Evolutionary conservation across 2,113 vertebrate genomes (phyloP).

Genomic region (Chiloscyllium plagiosum): DNA sequence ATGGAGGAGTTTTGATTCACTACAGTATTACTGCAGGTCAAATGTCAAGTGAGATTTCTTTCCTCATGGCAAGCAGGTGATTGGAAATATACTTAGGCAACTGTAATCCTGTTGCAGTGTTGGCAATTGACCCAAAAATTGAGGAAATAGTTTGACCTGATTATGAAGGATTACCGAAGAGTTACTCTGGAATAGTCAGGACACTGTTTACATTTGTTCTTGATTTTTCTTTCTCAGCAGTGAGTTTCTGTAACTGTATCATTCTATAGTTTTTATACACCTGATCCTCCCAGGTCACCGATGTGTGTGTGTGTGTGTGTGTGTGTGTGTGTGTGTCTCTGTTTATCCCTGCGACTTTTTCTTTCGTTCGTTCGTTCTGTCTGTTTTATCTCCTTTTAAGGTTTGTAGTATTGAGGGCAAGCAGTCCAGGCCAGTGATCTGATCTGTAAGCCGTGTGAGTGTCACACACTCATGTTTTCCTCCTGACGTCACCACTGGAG

Average conservation of each 20-base stretch:
- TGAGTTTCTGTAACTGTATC: neutral
- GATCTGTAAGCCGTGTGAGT: slow-evolving; percentile 52
- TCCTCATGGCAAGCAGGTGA: neutral
- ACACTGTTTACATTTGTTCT: neutral
- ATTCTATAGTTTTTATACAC: slow-evolving; percentile 25
- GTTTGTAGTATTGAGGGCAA: slow-evolving; percentile 41
- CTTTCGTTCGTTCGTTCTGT: slow-evolving; percentile 38
- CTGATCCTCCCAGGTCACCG: neutral
- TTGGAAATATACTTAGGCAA: neutral
- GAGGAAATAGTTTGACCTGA: neutral
- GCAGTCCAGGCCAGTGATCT: slow-evolving; percentile 50
- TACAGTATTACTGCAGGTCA: neutral
- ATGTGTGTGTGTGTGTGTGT: neutral
- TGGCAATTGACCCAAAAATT: neutral
- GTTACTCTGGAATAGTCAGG: neutral
- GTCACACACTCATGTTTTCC: slow-evolving; percentile 55
- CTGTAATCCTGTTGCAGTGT: neutral
- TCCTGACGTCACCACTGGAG: slow-evolving; percentile 58
- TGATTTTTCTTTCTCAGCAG: neutral
- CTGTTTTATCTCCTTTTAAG: slow-evolving; percentile 54
- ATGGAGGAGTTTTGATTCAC: neutral
- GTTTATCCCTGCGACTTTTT: neutral
- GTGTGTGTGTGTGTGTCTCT: slow-evolving; percentile 27
- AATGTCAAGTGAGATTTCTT: neutral
- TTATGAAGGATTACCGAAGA: neutral